These are phyloP conservation scores for Gambusia holbrooki DNA, from an alignment of 2,113 vertebrate species.

Conservation along the genomic window DNA sequence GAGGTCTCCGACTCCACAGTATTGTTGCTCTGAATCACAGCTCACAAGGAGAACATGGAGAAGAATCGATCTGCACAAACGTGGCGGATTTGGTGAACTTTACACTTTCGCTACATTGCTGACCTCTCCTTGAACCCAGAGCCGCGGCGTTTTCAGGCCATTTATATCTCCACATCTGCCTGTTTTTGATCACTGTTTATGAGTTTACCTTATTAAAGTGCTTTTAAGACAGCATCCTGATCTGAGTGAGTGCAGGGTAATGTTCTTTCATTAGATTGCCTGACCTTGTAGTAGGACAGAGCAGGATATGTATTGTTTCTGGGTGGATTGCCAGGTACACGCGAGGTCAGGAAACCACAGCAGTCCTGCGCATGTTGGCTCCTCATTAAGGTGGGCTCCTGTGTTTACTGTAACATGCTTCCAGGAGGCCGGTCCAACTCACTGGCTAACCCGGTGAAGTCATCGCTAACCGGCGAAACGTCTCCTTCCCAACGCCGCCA, in stretches of 20 bases:
- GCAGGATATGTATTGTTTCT: conserved; percentile 15
- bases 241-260: conserved; percentile 43
- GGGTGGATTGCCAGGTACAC: conserved; percentile 7
- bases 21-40: conserved; percentile 29
- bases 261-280: conserved; percentile 45
- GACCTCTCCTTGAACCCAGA: conserved; percentile 60
- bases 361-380: neutral
- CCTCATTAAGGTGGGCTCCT: conserved; percentile 1
- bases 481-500: conserved; percentile 37
- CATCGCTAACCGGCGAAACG: conserved; percentile 33
- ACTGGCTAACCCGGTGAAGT: neutral
- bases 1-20: conserved; percentile 16
- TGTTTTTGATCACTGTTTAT: conserved; percentile 39
- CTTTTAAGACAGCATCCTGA: conserved; percentile 35
- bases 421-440: conserved; percentile 16
- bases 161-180: conserved; percentile 9
- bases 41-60: neutral
- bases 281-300: conserved; percentile 22
- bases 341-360: conserved; percentile 25
- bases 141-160: conserved; percentile 4
- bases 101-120: conserved; percentile 8
- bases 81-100: neutral
- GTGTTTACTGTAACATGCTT: conserved; percentile 29
- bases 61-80: neutral
- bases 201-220: conserved; percentile 27